Evolutionary conservation across 35 echinoderm and acorn worm genomes (phyloP).

Genomic region (Heliocidaris tuberculata): DNA sequence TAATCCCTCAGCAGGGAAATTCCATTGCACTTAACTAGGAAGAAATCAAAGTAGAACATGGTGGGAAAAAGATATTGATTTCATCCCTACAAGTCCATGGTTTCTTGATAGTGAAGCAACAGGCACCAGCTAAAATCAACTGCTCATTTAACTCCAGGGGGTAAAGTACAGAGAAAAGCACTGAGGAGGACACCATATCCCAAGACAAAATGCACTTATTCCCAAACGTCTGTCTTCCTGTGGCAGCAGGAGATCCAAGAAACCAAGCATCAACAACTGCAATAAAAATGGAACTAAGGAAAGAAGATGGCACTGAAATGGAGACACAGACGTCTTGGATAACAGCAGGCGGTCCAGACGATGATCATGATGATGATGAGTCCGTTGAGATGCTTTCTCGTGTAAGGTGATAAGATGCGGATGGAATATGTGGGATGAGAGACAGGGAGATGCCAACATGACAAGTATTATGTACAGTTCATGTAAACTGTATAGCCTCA

Average conservation of each 20-base stretch:
- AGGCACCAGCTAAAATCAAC: background rate
- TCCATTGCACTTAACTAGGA: no score
- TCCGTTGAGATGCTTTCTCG: background rate
- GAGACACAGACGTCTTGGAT: background rate
- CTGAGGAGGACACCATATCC: background rate
- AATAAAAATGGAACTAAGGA: background rate
- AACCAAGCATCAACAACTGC: background rate
- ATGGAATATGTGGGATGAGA: background rate
- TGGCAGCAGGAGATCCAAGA: background rate
- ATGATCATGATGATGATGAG: constrained; percentile 44
- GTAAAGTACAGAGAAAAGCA: background rate
- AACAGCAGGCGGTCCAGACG: constrained; percentile 16
- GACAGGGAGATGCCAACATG: constrained; percentile 25
- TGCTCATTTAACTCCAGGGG: background rate
- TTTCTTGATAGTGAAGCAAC: background rate
- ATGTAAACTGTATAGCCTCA: background rate
- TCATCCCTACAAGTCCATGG: background rate
- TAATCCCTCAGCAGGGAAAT: background rate
- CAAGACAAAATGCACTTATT: background rate
- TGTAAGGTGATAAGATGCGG: constrained; percentile 31
- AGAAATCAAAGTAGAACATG: background rate
- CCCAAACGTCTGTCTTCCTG: constrained; percentile 31
- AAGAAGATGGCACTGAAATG: constrained; percentile 20
- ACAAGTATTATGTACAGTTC: constrained; percentile 14
- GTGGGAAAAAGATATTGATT: background rate